phyloP scores from a whole-genome alignment of 2,888 invertebrate genomes.

The Ophion ventricosus region DNA sequence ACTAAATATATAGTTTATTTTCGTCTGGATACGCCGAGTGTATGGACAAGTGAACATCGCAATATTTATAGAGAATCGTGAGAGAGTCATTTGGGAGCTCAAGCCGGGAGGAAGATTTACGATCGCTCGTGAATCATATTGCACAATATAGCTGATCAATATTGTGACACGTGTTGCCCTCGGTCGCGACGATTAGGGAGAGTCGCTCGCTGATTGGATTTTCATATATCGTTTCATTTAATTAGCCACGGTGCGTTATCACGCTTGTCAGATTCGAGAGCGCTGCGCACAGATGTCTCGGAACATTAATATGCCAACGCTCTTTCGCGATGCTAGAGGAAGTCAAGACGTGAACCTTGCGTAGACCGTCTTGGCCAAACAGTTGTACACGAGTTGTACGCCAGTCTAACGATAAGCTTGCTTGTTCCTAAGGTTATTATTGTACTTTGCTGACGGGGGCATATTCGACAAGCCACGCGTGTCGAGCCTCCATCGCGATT shows the following conservation, averaged over 20 bases:
- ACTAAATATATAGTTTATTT: conserved; percentile 35
- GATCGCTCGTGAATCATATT: conserved; percentile 32
- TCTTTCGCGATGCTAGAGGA: too few species aligned
- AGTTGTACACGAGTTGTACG: too few species aligned
- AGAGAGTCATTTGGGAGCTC: conserved; percentile 21
- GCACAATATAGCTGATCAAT: conserved; percentile 36
- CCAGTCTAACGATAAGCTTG: too few species aligned
- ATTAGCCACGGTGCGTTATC: conserved; percentile 5
- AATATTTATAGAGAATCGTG: conserved; percentile 26
- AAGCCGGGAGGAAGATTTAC: conserved; percentile 32
- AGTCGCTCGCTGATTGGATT: conserved; percentile 7
- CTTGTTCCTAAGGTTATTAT: too few species aligned
- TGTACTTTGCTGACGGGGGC: too few species aligned
- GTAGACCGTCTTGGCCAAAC: too few species aligned
- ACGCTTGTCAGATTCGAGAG: background rate
- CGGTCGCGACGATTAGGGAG: conserved; percentile 13
- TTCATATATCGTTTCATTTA: conserved; percentile 19
- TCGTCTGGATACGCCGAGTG: background rate
- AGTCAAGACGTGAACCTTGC: too few species aligned
- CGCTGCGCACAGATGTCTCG: conserved; percentile 1
- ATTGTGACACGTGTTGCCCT: conserved; percentile 48
- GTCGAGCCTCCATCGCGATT: too few species aligned
- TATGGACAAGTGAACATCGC: background rate
- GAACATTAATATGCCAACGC: too few species aligned
- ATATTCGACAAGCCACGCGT: too few species aligned